phyloP scores from a whole-genome alignment of 2,888 invertebrate genomes.

The Empis stercorea region DNA sequence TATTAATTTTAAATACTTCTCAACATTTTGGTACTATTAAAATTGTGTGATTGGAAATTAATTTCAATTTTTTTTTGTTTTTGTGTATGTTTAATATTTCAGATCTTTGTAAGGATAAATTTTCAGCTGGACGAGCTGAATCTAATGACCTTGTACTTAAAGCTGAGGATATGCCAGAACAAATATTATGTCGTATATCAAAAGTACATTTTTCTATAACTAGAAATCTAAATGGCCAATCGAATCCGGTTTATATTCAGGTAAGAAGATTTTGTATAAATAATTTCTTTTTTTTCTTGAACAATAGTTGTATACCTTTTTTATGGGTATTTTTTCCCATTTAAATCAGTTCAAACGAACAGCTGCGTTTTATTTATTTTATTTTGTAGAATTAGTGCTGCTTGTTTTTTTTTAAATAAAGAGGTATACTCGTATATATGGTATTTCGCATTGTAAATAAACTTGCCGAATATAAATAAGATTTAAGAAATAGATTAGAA shows the following conservation, averaged over 20 bases:
- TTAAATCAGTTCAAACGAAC: not conserved
- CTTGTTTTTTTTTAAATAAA: too few relatives aligned
- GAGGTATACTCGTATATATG: too few relatives aligned
- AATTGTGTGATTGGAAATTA: not conserved
- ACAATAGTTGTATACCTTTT: not conserved
- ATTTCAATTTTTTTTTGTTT: not conserved
- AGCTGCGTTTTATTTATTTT: not conserved
- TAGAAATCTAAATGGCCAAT: constrained; percentile 29
- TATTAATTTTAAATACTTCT: constrained; percentile 25
- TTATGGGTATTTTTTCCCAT: not conserved
- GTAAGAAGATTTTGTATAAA: not conserved
- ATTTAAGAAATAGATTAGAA: too few relatives aligned
- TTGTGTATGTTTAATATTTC: not conserved
- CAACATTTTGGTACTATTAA: constrained; percentile 26
- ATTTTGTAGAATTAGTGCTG: not conserved
- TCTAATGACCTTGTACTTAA: constrained; percentile 35
- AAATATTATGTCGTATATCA: constrained; percentile 35
- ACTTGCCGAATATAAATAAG: too few relatives aligned
- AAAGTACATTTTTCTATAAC: constrained; percentile 40
- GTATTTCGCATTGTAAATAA: too few relatives aligned
- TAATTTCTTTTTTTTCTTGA: not conserved
- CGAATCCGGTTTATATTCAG: constrained; percentile 30
- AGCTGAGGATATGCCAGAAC: constrained; percentile 25
- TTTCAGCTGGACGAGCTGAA: constrained; percentile 36
- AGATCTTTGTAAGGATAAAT: constrained; percentile 37